These are phyloP conservation scores for Dorcus hopei DNA, from an alignment of 2,888 invertebrate genomes.

Conservation along the genomic window DNA sequence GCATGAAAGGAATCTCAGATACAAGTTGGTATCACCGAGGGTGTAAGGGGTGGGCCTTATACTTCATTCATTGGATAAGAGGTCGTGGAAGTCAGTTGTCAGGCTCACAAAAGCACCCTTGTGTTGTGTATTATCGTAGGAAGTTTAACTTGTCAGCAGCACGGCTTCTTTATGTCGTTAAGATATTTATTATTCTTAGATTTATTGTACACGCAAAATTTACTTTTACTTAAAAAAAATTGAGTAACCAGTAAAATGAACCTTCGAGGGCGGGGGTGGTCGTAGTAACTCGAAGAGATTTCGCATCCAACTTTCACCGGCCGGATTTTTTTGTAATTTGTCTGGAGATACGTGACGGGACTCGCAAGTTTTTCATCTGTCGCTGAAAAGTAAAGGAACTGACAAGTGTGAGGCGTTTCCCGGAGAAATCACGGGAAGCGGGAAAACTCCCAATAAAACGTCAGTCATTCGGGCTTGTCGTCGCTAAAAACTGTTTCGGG, in stretches of 20 bases:
- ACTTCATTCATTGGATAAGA: slow-evolving; percentile 36
- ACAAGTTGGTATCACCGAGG: slow-evolving; percentile 24
- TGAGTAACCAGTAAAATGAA: no score
- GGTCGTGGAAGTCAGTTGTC: slow-evolving; percentile 32
- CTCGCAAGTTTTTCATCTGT: slow-evolving; percentile 30
- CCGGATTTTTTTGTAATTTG: slow-evolving; percentile 31
- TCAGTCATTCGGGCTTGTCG: slow-evolving; percentile 39
- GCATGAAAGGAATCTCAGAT: slow-evolving; percentile 26
- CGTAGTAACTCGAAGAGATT: slow-evolving; percentile 3
- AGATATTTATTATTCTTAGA: slow-evolving; percentile 37
- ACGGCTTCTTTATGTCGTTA: slow-evolving; percentile 38
- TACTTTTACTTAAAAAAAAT: no score
- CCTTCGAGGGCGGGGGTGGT: no score
- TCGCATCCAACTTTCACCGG: slow-evolving; percentile 21
- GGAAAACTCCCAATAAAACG: slow-evolving; percentile 40
- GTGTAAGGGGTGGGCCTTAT: slow-evolving; percentile 26
- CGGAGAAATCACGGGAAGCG: slow-evolving; percentile 40
- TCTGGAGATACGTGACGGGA: slow-evolving; percentile 35
- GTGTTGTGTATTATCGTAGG: slow-evolving; percentile 36
- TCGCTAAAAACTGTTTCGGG: slow-evolving; percentile 23
- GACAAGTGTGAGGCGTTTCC: slow-evolving; percentile 44
- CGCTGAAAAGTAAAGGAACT: slow-evolving; percentile 38
- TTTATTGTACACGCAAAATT: not conserved
- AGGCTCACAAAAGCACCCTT: slow-evolving; percentile 33
- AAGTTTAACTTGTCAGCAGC: slow-evolving; percentile 42